Evolutionary conservation across 1,140 invertebrate species (phyloP).

Genomic region (Penaeus indicus): DNA sequence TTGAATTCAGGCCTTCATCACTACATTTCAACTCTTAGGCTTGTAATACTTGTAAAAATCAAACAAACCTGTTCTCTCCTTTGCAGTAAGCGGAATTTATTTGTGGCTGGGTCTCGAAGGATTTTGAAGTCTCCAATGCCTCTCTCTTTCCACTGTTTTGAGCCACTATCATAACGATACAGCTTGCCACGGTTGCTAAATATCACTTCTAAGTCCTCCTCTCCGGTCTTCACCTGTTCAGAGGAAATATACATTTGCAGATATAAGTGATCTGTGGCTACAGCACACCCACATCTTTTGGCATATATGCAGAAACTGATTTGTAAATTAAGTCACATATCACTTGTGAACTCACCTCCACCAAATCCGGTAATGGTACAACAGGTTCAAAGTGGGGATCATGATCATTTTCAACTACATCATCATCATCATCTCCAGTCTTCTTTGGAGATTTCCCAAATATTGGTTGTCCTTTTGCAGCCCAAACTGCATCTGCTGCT

Average conservation of each 20-base stretch:
- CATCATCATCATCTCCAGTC: constrained; percentile 59
- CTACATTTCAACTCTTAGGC: no score
- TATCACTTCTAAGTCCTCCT: constrained; percentile 68
- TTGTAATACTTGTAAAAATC: constrained; percentile 67
- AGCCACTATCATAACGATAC: constrained; percentile 76
- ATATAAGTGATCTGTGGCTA: background rate
- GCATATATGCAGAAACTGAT: background rate
- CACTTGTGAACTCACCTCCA: constrained; percentile 70
- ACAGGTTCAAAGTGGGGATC: constrained; percentile 87
- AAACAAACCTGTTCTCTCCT: constrained; percentile 49
- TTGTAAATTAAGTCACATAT: background rate
- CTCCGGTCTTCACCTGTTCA: constrained; percentile 81
- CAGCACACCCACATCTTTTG: background rate
- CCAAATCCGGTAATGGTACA: constrained; percentile 84
- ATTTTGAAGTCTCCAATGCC: constrained; percentile 89
- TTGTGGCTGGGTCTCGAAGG: constrained; percentile 71
- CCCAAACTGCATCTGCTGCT: constrained; percentile 21
- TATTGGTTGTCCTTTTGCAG: constrained; percentile 41
- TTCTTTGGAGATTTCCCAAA: constrained; percentile 58
- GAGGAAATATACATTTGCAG: background rate
- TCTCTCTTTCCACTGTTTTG: constrained; percentile 88
- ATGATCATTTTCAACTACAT: constrained; percentile 75
- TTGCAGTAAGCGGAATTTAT: constrained; percentile 54
- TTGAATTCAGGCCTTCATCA: background rate
- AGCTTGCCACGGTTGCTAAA: constrained; percentile 74